Evolutionary conservation across 2,113 vertebrate species (phyloP).

Genomic region (Corythornis vintsioides): DNA sequence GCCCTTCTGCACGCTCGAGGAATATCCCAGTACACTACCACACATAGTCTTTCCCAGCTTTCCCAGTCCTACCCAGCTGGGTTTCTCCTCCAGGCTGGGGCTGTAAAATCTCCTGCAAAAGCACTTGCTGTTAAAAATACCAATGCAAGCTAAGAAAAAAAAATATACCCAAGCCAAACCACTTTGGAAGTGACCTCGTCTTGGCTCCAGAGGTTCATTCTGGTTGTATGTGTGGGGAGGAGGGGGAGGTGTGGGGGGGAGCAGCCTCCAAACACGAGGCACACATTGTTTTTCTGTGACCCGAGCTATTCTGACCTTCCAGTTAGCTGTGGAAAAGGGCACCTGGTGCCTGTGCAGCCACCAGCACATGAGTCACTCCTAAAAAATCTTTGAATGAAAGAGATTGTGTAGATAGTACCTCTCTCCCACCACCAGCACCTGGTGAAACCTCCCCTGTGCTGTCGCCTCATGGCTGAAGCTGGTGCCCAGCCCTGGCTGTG

Average conservation of each 20-base stretch:
- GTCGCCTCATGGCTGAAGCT: background rate
- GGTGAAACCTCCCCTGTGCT: background rate
- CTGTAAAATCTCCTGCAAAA: background rate
- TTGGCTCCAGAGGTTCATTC: background rate
- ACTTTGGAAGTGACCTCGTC: rapidly evolving
- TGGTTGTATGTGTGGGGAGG: rapidly evolving
- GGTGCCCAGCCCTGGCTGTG: background rate
- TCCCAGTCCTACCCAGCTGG: no score
- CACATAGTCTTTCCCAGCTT: no score
- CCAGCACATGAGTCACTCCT: background rate
- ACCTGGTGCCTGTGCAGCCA: background rate
- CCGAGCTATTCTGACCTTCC: background rate
- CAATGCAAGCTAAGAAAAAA: background rate
- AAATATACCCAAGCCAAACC: background rate
- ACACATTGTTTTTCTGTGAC: background rate
- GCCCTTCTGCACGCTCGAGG: background rate
- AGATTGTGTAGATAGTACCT: background rate
- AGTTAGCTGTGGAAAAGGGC: background rate
- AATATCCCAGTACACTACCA: rapidly evolving
- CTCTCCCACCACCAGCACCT: background rate
- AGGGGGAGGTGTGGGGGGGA: rapidly evolving
- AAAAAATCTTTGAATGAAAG: background rate
- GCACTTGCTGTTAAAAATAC: background rate
- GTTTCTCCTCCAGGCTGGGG: background rate
- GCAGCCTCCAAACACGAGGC: background rate